Percentiles rank a stretch among this genome's conserved stretches.
Evolutionary conservation across 2,888 invertebrate species (phyloP).

Genomic region (Ellobium chinense): DNA sequence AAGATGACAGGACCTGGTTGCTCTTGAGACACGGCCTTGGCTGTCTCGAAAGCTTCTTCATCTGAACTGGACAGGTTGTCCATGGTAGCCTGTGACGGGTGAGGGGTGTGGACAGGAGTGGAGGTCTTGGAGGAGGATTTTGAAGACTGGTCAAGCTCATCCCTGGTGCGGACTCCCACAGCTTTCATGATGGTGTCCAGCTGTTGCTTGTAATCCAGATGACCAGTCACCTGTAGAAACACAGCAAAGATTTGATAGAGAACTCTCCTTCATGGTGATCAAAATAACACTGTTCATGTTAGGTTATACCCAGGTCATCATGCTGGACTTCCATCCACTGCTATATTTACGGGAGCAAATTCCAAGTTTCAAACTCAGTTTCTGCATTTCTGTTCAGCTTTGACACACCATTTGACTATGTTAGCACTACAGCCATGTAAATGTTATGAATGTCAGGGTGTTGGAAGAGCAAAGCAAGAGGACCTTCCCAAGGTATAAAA

Average conservation of each 20-base stretch:
- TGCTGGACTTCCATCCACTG: no score
- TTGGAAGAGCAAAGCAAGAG: no score
- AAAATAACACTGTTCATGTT: no score
- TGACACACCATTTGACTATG: no score
- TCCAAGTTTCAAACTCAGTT: no score
- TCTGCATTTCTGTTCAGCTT: no score
- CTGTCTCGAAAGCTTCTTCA: neutral
- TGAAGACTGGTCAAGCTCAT: slow-evolving; percentile 50
- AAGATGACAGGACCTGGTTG: slow-evolving; percentile 17
- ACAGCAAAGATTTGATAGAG: neutral
- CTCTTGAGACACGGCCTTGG: neutral
- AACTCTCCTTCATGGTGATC: no score
- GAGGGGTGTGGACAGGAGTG: neutral
- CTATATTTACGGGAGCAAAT: no score
- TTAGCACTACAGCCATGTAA: no score
- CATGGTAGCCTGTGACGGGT: neutral
- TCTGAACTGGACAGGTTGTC: slow-evolving; percentile 44
- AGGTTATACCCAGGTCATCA: no score
- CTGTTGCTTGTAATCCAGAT: slow-evolving; percentile 83
- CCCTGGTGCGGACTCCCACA: slow-evolving; percentile 76
- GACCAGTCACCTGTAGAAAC: slow-evolving; percentile 80
- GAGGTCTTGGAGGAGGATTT: neutral
- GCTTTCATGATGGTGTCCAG: slow-evolving; percentile 81
- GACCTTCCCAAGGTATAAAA: no score
- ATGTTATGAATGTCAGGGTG: no score